Evolutionary conservation across 2,888 invertebrate species (phyloP), one percentile per base, ranked within the genome.

Genomic region (Prosapia bicincta): DNA sequence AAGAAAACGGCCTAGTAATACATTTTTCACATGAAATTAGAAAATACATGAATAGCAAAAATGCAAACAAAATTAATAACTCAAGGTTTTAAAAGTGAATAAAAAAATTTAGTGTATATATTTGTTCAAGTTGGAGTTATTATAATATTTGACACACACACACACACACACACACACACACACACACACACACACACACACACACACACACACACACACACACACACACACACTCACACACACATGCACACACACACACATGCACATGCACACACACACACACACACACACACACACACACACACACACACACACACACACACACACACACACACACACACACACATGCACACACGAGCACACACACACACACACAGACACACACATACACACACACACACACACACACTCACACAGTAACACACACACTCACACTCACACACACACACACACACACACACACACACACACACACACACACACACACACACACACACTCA

Each of bases 111-210:
- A n/a, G n/a, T n/a, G n/a, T n/a, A n/a, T n/a, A n/a, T n/a, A n/a
- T n/a, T n/a, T n/a, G n/a, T n/a, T n/a, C n/a, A n/a, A n/a, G n/a
- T n/a, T n/a, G n/a, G n/a, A n/a, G n/a, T n/a, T n/a, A n/a, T n/a
- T n/a, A n/a, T n/a, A n/a, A n/a, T n/a, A n/a, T n/a, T n/a, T n/a
- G n/a, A 65, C 65, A 65, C 65, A 65, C 65, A 65, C 65, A 65
- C 65, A 65, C 65, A 65, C 65, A 65, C 65, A 65, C 65, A 65
- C 65, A 65, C 65, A 65, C 65, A 65, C 65, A 65, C 65, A 65
- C 65, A 65, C 65, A 65, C 65, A 65, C 65, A 65, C 65, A 65
- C 65, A 65, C 65, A 65, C 65, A 65, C 65, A 65, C 65, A 65
- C 65, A 65, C 65, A 65, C 65, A 65, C 13, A 65, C 65, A 65